A percentile compares a stretch with the other conserved stretches of the same genome.
Conservation (phyloP, 2,797 vertebrate genomes). For the Pristis pectinata region DNA sequence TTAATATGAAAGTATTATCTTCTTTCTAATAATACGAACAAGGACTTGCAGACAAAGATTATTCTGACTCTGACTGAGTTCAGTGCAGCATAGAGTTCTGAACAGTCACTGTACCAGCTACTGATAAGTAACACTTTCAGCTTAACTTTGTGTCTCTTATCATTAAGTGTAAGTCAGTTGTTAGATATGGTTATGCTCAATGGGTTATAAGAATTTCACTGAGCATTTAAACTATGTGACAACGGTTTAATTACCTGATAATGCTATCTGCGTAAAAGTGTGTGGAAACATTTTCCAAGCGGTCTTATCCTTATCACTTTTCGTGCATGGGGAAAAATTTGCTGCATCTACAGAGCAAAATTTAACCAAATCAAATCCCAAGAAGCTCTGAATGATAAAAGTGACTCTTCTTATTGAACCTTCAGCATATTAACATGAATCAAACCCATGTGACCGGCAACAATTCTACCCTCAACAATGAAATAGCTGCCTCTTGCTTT, state of each 20-base stretch:
- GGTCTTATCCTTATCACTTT: constrained; percentile 9
- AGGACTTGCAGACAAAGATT: constrained; percentile 1
- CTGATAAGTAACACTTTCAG: neutral
- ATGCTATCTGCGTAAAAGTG: constrained; percentile 26
- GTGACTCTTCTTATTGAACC: neutral
- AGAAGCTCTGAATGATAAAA: neutral
- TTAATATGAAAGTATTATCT: neutral
- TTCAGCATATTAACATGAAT: neutral
- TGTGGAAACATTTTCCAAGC: constrained; percentile 32
- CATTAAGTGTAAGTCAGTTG: neutral
- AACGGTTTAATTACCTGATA: constrained; percentile 24
- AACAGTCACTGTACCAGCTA: neutral
- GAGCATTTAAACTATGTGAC: constrained; percentile 30
- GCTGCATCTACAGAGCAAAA: neutral
- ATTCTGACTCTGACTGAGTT: neutral
- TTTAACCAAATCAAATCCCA: neutral
- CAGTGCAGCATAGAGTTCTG: neutral
- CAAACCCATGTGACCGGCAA: neutral
- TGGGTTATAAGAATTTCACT: constrained; percentile 15
- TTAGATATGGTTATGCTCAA: neutral
- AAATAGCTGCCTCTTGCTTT: neutral
- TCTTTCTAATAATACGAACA: neutral
- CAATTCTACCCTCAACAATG: neutral
- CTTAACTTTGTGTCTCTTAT: neutral
- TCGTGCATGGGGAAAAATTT: neutral